Evolutionary conservation across 2,113 vertebrate genomes (phyloP).

Genomic region (Protobothrops flavoviridis): DNA sequence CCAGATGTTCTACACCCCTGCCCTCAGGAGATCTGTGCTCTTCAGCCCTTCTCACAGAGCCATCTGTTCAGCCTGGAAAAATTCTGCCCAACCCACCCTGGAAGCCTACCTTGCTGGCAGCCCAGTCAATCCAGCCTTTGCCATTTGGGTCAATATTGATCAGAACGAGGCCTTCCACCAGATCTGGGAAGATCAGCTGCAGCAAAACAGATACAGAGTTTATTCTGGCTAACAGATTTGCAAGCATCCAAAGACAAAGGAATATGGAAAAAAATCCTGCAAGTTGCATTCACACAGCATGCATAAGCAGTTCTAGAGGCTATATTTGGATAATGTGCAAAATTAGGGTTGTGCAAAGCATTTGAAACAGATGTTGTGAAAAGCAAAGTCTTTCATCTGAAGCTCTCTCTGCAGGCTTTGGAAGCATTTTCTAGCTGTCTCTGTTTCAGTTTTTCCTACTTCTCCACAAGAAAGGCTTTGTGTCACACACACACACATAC

Average conservation of each 20-base stretch:
- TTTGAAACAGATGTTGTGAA: not conserved
- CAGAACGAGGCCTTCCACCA: slow-evolving; percentile 94
- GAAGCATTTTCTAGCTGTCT: not conserved
- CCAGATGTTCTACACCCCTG: not conserved
- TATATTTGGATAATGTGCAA: not conserved
- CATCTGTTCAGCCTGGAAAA: too few species aligned
- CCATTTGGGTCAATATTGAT: slow-evolving; percentile 95
- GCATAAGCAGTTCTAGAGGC: not conserved
- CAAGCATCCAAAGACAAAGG: not conserved
- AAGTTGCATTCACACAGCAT: not conserved
- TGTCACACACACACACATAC: not conserved
- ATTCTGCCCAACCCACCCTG: not conserved
- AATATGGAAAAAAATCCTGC: not conserved
- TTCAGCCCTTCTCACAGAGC: not conserved
- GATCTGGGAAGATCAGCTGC: slow-evolving; percentile 91
- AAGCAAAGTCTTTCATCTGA: not conserved
- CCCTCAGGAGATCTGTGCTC: not conserved
- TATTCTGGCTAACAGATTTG: not conserved
- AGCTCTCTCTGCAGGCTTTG: not conserved
- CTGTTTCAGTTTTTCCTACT: not conserved
- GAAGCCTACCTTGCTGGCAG: slow-evolving; percentile 85
- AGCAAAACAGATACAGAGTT: not conserved
- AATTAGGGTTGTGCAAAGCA: not conserved
- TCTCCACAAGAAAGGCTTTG: not conserved
- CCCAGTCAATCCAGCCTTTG: slow-evolving; percentile 99